Conservation (phyloP, 2,797 vertebrate species). For the Acipenser oxyrinchus region DNA sequence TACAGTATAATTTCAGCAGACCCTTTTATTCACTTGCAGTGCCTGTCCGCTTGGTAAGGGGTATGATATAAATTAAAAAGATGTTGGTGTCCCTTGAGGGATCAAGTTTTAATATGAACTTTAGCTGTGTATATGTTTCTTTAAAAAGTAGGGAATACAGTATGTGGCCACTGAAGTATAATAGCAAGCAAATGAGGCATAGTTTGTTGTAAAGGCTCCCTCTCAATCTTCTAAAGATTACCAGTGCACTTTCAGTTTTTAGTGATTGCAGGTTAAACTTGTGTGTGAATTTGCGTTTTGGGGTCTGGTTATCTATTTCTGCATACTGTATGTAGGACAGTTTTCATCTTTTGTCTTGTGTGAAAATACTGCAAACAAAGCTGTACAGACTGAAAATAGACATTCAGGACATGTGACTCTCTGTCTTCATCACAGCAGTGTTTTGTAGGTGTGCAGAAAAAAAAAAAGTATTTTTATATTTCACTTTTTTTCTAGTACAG, state of each 20-base stretch:
- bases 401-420: neutral
- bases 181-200: neutral
- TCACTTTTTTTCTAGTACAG: neutral
- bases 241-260: slow-evolving; percentile 6
- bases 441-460: neutral
- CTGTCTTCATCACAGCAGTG: neutral
- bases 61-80: neutral
- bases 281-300: neutral
- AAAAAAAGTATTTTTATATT: neutral
- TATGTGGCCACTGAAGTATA: neutral
- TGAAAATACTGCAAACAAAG: neutral
- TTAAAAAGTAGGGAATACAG: neutral
- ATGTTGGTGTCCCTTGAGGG: slow-evolving; percentile 1
- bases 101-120: neutral
- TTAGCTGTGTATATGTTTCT: slow-evolving; percentile 3
- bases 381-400: neutral
- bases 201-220: neutral
- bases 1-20: neutral
- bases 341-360: neutral
- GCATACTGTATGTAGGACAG: neutral
- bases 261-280: neutral
- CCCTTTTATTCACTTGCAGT: slow-evolving; percentile 32
- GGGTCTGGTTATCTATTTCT: neutral
- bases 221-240: neutral
- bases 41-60: slow-evolving; percentile 35